Conservation (phyloP, 2,797 vertebrate species). For the Hybognathus amarus region DNA sequence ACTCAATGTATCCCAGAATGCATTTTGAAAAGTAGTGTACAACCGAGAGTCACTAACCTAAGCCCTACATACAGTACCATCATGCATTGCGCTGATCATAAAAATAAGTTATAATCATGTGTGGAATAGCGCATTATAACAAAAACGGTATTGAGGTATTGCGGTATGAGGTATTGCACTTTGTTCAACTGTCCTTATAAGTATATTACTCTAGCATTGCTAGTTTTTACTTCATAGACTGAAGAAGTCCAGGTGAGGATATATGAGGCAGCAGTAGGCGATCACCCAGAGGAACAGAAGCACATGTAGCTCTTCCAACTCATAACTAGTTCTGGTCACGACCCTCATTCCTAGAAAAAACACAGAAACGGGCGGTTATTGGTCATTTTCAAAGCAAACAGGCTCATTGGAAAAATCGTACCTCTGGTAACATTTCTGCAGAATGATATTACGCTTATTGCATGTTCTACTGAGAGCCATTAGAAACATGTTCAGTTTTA, state of each 20-base stretch:
- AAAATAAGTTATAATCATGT: no score
- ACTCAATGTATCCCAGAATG: no score
- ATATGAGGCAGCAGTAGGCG: slow-evolving; percentile 70
- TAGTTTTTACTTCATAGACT: slow-evolving; percentile 17
- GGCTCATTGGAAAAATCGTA: neutral
- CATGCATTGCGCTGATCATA: no score
- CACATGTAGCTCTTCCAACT: slow-evolving; percentile 62
- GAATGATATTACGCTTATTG: neutral
- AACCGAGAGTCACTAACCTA: no score
- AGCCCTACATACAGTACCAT: no score
- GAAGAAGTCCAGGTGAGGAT: slow-evolving; percentile 64
- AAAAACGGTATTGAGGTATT: no score
- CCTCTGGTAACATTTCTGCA: neutral
- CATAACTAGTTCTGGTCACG: slow-evolving; percentile 57
- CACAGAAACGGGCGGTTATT: slow-evolving; percentile 50
- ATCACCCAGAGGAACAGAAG: slow-evolving; percentile 70
- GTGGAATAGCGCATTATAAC: no score
- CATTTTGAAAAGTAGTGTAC: no score
- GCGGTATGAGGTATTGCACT: neutral
- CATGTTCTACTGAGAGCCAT: neutral
- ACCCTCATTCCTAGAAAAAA: slow-evolving; percentile 21
- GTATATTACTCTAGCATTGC: neutral
- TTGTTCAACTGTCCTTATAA: neutral
- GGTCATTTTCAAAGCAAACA: neutral
- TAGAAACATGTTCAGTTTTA: neutral